Evolutionary conservation across 2,888 invertebrate genomes (phyloP).

Genomic region (Hydroisotoma schaefferi): DNA sequence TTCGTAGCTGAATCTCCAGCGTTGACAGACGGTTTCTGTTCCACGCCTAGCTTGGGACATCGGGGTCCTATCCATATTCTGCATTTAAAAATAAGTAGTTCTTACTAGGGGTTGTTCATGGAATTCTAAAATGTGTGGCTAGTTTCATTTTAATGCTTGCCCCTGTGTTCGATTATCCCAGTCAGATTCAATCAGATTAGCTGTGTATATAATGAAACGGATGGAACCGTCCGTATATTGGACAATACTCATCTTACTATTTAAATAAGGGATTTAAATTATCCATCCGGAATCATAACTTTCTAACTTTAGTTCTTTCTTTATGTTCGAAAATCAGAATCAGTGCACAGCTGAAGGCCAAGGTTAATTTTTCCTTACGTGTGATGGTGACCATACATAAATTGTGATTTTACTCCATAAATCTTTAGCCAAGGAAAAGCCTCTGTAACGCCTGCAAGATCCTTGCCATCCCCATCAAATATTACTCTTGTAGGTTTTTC

Average conservation of each 20-base stretch:
- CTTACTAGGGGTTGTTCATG: not conserved
- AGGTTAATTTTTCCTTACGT: conserved; percentile 60
- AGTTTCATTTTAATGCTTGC: conserved; percentile 52
- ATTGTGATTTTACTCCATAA: conserved; percentile 67
- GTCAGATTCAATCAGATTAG: conserved; percentile 85
- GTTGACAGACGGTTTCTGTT: conserved; percentile 53
- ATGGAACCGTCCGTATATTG: conserved; percentile 76
- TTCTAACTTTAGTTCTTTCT: no score
- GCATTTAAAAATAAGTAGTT: conserved; percentile 41
- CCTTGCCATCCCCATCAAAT: conserved; percentile 69
- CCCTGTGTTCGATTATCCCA: conserved; percentile 95
- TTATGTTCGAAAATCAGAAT: no score
- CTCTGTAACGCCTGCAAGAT: conserved; percentile 56
- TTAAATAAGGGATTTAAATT: conserved; percentile 49
- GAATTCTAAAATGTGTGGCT: not conserved
- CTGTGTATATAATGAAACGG: conserved; percentile 82
- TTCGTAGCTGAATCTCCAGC: conserved; percentile 76
- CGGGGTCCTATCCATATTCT: conserved; percentile 86
- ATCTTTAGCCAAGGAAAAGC: conserved; percentile 62
- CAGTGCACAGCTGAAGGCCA: not conserved
- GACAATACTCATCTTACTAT: conserved; percentile 80
- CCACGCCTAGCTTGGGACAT: conserved; percentile 63
- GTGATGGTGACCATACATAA: conserved; percentile 81
- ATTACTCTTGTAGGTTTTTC: conserved; percentile 69
- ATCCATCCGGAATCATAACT: no score